Evolutionary conservation across 2,113 vertebrate species (phyloP).

Genomic region (Dicaeum eximium): DNA sequence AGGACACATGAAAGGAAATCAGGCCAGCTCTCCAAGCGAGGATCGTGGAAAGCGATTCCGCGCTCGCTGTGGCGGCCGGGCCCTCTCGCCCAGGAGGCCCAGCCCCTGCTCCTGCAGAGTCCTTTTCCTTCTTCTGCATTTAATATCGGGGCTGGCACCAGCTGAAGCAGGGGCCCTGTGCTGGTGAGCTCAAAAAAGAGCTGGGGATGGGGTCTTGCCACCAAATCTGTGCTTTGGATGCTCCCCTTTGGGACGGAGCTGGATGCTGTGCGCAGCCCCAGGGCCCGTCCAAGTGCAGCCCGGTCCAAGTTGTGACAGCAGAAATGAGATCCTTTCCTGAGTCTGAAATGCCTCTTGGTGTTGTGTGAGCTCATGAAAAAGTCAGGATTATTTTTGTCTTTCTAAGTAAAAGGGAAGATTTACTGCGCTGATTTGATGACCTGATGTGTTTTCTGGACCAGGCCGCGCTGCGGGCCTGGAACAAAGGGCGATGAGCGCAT

Average conservation of each 20-base stretch:
- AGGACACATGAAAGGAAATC: slow-evolving; percentile 50
- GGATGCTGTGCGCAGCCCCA: background rate
- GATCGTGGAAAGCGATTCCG: slow-evolving; percentile 16
- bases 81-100: background rate
- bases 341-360: slow-evolving; percentile 30
- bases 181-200: background rate
- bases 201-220: background rate
- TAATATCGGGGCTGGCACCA: background rate
- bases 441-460: slow-evolving; percentile 53
- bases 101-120: background rate
- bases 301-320: slow-evolving; percentile 39
- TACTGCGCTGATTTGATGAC: slow-evolving; percentile 54
- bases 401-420: slow-evolving; percentile 64
- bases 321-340: slow-evolving; percentile 54
- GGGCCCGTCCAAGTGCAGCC: background rate
- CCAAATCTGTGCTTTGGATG: background rate
- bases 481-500: slow-evolving; percentile 33
- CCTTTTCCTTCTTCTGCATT: background rate
- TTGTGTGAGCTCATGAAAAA: slow-evolving; percentile 49
- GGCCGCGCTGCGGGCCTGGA: background rate
- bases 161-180: background rate
- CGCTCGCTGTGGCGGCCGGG: background rate
- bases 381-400: slow-evolving; percentile 63
- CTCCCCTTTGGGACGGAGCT: background rate
- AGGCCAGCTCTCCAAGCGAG: slow-evolving; percentile 15